phyloP scores from a whole-genome alignment of 2,113 vertebrate genomes.

The Macrotis lagotis region DNA sequence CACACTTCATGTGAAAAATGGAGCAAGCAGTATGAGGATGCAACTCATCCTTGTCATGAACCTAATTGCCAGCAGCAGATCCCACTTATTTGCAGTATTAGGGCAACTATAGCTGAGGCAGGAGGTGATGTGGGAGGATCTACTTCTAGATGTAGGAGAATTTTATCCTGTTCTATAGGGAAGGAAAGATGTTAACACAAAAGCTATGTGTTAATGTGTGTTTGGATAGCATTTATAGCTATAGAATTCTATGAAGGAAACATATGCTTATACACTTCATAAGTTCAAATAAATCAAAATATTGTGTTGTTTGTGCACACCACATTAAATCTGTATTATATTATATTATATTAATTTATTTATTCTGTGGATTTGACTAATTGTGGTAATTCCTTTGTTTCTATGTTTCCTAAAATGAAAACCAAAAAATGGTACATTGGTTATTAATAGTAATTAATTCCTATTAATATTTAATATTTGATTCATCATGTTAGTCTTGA shows the following conservation, averaged over 20 bases:
- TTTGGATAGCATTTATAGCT: neutral
- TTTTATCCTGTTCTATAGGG: too few relatives aligned
- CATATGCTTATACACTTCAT: neutral
- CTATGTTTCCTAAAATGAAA: neutral
- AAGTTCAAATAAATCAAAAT: neutral
- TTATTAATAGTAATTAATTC: neutral
- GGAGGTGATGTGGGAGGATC: neutral
- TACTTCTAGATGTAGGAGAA: too few relatives aligned
- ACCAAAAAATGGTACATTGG: neutral
- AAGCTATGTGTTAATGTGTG: neutral
- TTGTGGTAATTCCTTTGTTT: neutral
- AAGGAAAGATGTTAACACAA: neutral
- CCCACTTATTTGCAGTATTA: neutral
- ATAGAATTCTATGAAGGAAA: neutral
- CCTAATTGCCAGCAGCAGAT: neutral
- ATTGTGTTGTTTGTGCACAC: neutral
- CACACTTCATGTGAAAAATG: neutral
- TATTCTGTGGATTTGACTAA: neutral
- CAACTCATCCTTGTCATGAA: neutral
- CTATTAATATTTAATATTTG: neutral
- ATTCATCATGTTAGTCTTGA: neutral
- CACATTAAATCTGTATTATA: neutral
- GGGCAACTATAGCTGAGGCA: neutral
- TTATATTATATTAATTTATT: neutral
- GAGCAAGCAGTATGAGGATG: neutral